phyloP scores from a whole-genome alignment of 2,113 vertebrate genomes.

The Prionailurus viverrinus region DNA sequence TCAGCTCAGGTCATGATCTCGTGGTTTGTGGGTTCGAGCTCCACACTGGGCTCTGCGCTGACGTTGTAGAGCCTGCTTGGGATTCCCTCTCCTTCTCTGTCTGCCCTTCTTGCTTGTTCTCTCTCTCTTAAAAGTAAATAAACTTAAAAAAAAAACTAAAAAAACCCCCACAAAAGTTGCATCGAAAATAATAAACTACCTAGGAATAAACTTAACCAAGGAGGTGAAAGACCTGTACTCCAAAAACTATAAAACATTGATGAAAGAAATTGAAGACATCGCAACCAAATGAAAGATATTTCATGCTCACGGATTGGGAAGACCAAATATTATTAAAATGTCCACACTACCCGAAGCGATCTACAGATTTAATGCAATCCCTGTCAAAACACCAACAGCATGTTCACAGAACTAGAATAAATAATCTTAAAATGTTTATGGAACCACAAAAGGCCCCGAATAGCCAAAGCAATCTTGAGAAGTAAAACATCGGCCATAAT shows the following conservation, averaged over 20 bases:
- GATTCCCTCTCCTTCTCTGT: neutral
- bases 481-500: neutral
- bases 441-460: neutral
- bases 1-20: neutral
- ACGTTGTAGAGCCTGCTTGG: neutral
- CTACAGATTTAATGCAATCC: neutral
- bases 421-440: neutral
- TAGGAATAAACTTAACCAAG: neutral
- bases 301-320: neutral
- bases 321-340: neutral
- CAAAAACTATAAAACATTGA: neutral
- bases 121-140: neutral
- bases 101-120: neutral
- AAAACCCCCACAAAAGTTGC: too few relatives aligned
- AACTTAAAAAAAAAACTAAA: neutral
- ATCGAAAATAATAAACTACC: neutral
- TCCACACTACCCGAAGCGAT: neutral
- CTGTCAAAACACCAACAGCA: neutral
- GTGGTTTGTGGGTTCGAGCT: neutral
- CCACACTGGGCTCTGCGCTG: neutral
- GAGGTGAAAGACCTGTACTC: neutral
- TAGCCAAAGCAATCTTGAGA: neutral
- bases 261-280: neutral
- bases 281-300: neutral
- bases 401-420: neutral